Evolutionary conservation across 2,888 invertebrate genomes (phyloP), one percentile per base, ranked within the genome.

Genomic region (Orthonychiurus folsomi): DNA sequence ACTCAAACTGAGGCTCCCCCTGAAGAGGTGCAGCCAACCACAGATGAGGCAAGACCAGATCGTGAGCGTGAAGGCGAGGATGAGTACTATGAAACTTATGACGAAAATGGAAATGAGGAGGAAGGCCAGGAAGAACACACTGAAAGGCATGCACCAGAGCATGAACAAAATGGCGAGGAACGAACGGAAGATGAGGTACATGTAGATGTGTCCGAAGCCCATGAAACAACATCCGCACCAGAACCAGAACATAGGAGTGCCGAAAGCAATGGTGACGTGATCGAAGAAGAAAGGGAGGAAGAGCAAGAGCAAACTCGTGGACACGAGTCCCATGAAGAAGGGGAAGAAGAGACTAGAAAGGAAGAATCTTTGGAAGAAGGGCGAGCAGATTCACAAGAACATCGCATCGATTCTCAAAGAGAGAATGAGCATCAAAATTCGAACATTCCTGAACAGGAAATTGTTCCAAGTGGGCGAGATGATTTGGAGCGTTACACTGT

Each of bases 401-500:
- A 61, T 23, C 59, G 63, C 18, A 61, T 64, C 57, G 61, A 62
- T 47, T 60, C 59, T n/a, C 60, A 64, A 23, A 64, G 67, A 26
- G 66, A 68, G 50, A 25, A 21, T 21, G 21, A 52, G 9, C 3
- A 52, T 12, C 21, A 52, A 52, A n/a, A n/a, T n/a, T n/a, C n/a
- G n/a, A n/a, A 12, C 9, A 9, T 52, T 52, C 52, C 52, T 23
- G 37, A 37, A 15, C 37, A 37, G 15, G 37, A 68, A 56, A 73
- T 70, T 26, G 62, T 59, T 48, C 71, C 71, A 25, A 63, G 62
- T 37, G 70, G 68, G 18, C 27, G 69, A 26, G 61, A 68, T 1
- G 71, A 73, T 26, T 61, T 73, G 59, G 70, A 71, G 63, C 26
- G 71, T 1, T 71, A 68, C 56, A 66, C 58, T 1, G 54, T 1